These are phyloP conservation scores for Oreochromis niloticus DNA, from an alignment of 2,113 vertebrate genomes.

Conservation along the genomic window DNA sequence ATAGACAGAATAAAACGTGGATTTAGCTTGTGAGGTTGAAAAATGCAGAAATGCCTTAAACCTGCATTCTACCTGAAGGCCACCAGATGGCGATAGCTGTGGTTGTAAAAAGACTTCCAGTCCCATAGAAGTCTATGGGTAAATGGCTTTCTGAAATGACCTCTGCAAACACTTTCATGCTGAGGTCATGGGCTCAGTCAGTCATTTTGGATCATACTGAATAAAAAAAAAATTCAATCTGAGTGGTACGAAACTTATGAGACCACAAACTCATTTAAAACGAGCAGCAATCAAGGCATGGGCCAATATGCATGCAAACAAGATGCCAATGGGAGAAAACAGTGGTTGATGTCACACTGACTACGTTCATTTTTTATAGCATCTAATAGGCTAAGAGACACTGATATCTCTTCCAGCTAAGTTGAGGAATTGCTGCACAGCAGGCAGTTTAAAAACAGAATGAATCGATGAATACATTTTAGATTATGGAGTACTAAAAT, in stretches of 20 bases:
- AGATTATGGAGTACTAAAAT: background rate
- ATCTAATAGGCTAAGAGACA: background rate
- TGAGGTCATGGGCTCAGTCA: background rate
- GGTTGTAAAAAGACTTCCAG: background rate
- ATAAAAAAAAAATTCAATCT: background rate
- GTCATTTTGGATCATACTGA: background rate
- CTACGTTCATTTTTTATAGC: background rate
- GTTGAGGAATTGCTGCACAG: background rate
- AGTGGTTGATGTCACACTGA: background rate
- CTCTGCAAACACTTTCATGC: background rate
- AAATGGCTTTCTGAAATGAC: background rate
- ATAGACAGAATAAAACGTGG: background rate
- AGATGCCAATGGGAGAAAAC: background rate
- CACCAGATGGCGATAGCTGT: background rate
- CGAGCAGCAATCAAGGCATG: background rate
- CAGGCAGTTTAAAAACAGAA: background rate
- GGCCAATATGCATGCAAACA: background rate
- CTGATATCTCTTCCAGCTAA: background rate
- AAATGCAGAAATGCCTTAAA: background rate
- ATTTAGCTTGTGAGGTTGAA: background rate
- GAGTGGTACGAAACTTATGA: background rate
- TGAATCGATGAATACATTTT: background rate
- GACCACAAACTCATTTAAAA: background rate
- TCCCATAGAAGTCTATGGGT: background rate
- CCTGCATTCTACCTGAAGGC: background rate